A percentile compares a stretch with the other conserved stretches of the same genome.
phyloP scores from a whole-genome alignment of 64 coral and sea anemone species.

The Acropora yongei region DNA sequence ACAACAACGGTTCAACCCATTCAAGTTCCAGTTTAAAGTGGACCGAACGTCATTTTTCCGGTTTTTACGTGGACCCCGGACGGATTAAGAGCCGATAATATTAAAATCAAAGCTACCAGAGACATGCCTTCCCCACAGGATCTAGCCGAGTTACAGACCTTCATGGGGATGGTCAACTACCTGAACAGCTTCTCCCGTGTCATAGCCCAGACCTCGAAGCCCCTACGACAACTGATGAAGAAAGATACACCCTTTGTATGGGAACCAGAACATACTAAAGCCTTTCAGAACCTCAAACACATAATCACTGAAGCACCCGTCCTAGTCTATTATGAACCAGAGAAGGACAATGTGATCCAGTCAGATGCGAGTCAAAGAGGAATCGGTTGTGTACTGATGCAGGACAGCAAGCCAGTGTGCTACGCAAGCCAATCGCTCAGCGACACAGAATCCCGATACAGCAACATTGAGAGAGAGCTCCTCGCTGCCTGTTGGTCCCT shows the following conservation, averaged over 20 bases:
- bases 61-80: slow-evolving; percentile 19
- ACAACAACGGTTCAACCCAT: slow-evolving; percentile 51
- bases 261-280: slow-evolving; percentile 59
- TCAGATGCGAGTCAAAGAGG: slow-evolving; percentile 31
- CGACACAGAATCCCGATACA: slow-evolving; percentile 50
- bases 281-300: slow-evolving; percentile 55
- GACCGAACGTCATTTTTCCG: slow-evolving; percentile 62
- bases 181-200: slow-evolving; percentile 63
- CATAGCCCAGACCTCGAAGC: slow-evolving; percentile 36
- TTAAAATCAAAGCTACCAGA: slow-evolving; percentile 51
- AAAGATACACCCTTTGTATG: slow-evolving; percentile 72
- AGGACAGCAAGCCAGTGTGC: slow-evolving; percentile 24
- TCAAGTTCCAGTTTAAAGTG: slow-evolving; percentile 73
- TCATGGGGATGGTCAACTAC: slow-evolving; percentile 69
- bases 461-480: slow-evolving; percentile 51
- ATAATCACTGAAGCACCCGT: slow-evolving; percentile 52
- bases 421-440: slow-evolving; percentile 60
- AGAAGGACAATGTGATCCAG: slow-evolving; percentile 40
- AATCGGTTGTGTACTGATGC: slow-evolving; percentile 54
- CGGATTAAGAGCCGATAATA: slow-evolving; percentile 49
- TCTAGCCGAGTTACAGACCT: slow-evolving; percentile 47
- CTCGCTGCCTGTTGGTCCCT: slow-evolving; percentile 62
- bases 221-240: slow-evolving; percentile 58
- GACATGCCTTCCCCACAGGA: slow-evolving; percentile 61
- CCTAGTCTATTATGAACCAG: slow-evolving; percentile 61